Evolutionary conservation across 2,888 invertebrate species (phyloP), one percentile per base, ranked within the genome.

Genomic region (Tethea ocularis): DNA sequence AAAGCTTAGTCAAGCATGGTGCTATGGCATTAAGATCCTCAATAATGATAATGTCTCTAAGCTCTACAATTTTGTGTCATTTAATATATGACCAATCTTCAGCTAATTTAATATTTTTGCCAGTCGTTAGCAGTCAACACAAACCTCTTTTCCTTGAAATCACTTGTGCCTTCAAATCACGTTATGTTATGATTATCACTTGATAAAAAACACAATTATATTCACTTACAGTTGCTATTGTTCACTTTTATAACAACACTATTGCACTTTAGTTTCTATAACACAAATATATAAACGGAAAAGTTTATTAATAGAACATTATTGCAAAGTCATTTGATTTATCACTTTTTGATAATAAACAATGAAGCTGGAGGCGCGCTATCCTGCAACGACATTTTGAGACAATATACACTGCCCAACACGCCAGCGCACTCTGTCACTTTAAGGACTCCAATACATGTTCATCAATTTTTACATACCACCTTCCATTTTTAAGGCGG

Each of bases 401-500:
- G 89, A 91, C 91, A 93, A 92, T 91, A 92, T 91, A 89, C 91
- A 91, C 93, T 87, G 91, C 84, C 88, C 92, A 82, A 86, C 92
- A 87, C 87, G 89, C 91, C 89, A 91, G 90, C 91, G 87, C 87
- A 89, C 91, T 93, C 91, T 93, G 92, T 91, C 93, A 93, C 91
- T 91, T 88, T 92, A 92, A 92, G 90, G 91, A 92, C 91, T 91
- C 84, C 91, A 91, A 93, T 92, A 92, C 91, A 91, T 92, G 92
- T 93, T 92, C 91, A 93, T 93, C 88, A 93, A 93, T 93, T 93
- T 93, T 93, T 93, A 93, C 92, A 93, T 92, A 91, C 93, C 92
- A 93, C 92, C 93, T 93, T 92, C 93, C 92, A 93, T 92, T 93
- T 93, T 93, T 93, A 91, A 93, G 93, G 93, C 91, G 93, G 93